Evolutionary conservation across 2,888 invertebrate genomes (phyloP), one percentile per base, ranked within the genome.

Genomic region (Cephus rjabovi): DNA sequence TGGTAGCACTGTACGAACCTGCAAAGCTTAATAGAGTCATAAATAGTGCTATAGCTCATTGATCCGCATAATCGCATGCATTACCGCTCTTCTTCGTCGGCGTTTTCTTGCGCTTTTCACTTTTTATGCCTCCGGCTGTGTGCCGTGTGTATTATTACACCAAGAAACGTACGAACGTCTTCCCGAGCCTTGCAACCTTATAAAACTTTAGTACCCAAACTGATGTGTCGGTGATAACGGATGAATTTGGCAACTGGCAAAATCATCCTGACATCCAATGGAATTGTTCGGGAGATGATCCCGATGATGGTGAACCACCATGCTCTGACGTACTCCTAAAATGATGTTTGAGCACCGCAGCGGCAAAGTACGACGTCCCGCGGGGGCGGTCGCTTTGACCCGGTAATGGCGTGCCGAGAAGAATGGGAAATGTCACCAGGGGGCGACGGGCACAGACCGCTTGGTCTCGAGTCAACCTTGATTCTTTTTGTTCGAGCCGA

Each of bases 391-490:
- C 56, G 88, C 90, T 90, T 91, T 91, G 90, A 89, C 87, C 87
- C 73, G 88, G 87, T 91, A 91, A 91, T 91, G 86, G 90, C 88
- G 90, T 89, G 91, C 90, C 88, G 89, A 90, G 89, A 90, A 91
- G 91, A 90, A 91, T 91, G 90, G 89, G 89, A 90, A 89, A 89
- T 91, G 91, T 91, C 91, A 90, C 91, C 89, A 90, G 91, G 91
- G 91, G 91, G 91, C 85, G 88, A 88, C 80, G 83, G 79, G 77
- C 80, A 77, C 80, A 81, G 83, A 82, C 84, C 83, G 84, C 82
- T 81, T 81, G 82, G 83, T 82, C 84, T 82, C 71, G 79, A 87
- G 87, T 86, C 88, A 87, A 88, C 88, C 87, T 88, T 84, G 81
- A 82, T 86, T 86, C 86, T 86, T 87, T 83, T 87, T 86, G 85